Base-by-base conservation (phyloP, 1,140 invertebrate genomes). In the Oedothorax gibbosus region DNA sequence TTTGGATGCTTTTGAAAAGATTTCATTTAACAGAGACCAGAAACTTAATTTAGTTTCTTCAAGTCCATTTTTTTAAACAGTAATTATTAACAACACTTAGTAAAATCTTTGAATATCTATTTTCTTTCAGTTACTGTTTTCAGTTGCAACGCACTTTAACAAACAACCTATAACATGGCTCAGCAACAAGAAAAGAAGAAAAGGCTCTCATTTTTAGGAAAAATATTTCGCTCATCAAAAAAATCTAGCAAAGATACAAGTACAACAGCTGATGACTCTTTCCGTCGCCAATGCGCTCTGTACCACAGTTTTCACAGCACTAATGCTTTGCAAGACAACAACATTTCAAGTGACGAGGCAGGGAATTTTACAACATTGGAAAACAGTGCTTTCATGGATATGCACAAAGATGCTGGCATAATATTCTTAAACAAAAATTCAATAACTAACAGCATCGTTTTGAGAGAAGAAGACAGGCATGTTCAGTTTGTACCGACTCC, bases 401-500 rank as follows among this genome's bases (percentile, higher is more conserved):
- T 85, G 35, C 83, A 71, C 14, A 69, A 35, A 71, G 83, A 85
- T 53, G n/a, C 83, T 2, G 83, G 83, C 10, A 85, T 85, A 10
- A 35, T 85, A 51, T 85, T 85, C 21, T 18, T 85, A 5, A 85
- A 77, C 56, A 85, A 78, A n/a, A 60, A 69, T n/a, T 20, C 62
- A 49, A 18, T 66, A 5, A 7, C 11, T 8, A 56, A 66, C 3
- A 15, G 20, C 11, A 5, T 60, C 18, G 1, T 50, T 7, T 49
- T 66, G 5, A 78, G 78, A 62, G 83, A 85, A 6, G 73, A 85
- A 20, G 62, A 78, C 20, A 85, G 71, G 2, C 73, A 71, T 62
- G 83, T 85, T 14, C 83, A 85, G 53, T 85, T 85, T 49, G 83
- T 57, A 2, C 83, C 83, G 5, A 85, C 83, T 1, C 83, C 83